Percentiles rank a stretch among this genome's conserved stretches.
These are phyloP conservation scores for Rhyacophila evoluta DNA, from an alignment of 2,888 invertebrate genomes.

Conservation along the genomic window DNA sequence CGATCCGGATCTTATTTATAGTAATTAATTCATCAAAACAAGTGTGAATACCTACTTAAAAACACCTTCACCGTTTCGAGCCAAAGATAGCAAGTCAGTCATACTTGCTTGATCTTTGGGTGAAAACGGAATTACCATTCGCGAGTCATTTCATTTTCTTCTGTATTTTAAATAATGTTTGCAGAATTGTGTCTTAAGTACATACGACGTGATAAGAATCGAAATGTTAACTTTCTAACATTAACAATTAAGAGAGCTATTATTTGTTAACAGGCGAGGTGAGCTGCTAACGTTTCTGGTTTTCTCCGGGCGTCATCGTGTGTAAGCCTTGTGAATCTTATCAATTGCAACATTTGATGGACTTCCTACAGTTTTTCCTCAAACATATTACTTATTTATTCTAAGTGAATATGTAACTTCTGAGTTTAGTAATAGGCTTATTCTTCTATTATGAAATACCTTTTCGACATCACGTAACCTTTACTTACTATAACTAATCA, in stretches of 20 bases:
- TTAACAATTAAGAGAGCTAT: neutral
- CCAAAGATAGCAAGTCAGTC: neutral
- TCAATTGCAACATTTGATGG: neutral
- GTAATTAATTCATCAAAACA: neutral
- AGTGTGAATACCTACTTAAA: neutral
- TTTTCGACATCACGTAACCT: no score
- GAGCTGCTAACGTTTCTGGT: neutral
- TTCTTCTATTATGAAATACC: no score
- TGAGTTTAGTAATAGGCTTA: no score
- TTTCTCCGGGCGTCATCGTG: neutral
- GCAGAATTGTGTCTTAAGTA: neutral
- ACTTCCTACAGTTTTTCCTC: no score
- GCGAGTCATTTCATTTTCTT: neutral
- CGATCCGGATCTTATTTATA: neutral
- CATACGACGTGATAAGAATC: neutral
- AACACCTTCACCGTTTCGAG: neutral
- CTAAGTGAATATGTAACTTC: no score
- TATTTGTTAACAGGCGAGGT: neutral
- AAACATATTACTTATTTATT: no score
- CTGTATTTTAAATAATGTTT: conserved; percentile 3
- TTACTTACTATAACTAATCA: no score
- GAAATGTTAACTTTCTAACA: conserved; percentile 8
- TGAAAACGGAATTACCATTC: conserved; percentile 10
- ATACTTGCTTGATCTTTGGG: neutral
- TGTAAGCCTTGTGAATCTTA: neutral